Percentiles rank a stretch among this genome's conserved stretches.
These are phyloP conservation scores for Aramus guarauna DNA, from an alignment of 2,113 vertebrate species.

Conservation along the genomic window DNA sequence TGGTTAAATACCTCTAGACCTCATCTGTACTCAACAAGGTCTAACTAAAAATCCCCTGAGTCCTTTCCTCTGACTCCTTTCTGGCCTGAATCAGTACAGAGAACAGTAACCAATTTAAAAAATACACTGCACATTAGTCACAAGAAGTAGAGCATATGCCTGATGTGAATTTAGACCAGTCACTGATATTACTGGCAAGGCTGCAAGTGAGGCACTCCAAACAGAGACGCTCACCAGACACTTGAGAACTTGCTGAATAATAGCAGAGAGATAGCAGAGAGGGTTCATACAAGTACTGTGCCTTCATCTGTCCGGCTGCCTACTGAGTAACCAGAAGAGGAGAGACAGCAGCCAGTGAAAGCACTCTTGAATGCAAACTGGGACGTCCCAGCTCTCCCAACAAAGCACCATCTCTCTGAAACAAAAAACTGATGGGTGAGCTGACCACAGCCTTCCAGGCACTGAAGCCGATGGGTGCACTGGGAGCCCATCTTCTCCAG, in stretches of 20 bases:
- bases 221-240: neutral
- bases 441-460: neutral
- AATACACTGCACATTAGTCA: conserved; percentile 13
- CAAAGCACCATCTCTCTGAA: conserved; percentile 43
- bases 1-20: neutral
- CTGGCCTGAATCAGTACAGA: neutral
- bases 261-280: neutral
- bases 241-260: conserved; percentile 30
- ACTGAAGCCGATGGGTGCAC: neutral
- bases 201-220: neutral
- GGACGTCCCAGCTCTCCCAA: conserved; percentile 14
- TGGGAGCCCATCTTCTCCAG: neutral
- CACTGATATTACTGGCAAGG: neutral
- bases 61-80: conserved; percentile 10
- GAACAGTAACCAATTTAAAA: conserved; percentile 19
- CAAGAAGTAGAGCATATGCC: neutral
- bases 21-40: neutral
- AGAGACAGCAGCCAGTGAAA: conserved; percentile 26
- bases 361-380: conserved; percentile 16
- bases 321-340: neutral
- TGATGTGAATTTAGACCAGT: neutral
- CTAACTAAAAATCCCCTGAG: neutral
- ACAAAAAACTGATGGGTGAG: conserved; percentile 10
- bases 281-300: neutral
- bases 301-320: neutral